phyloP scores from a whole-genome alignment of 2,888 invertebrate species.

The Strigamia maritima region DNA sequence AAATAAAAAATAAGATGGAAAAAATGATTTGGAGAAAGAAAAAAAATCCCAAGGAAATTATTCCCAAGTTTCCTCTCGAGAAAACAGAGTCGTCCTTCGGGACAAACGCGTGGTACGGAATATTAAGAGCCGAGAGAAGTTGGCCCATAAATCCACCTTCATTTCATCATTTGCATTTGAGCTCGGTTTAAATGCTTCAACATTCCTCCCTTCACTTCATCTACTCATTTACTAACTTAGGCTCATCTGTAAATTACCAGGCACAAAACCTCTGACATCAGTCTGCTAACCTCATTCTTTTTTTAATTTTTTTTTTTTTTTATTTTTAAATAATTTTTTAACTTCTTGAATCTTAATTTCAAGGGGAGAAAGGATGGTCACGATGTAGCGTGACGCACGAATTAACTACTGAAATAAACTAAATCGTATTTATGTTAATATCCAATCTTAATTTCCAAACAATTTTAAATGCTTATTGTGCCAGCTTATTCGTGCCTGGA shows the following conservation, averaged over 20 bases:
- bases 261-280: background rate
- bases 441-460: background rate
- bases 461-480: background rate
- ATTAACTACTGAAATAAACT: slow-evolving; percentile 7
- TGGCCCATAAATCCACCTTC: background rate
- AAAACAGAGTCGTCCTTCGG: slow-evolving; percentile 11
- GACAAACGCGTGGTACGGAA: slow-evolving; percentile 1
- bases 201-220: slow-evolving; percentile 12
- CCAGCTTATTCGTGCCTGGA: background rate
- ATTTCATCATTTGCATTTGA: slow-evolving; percentile 23
- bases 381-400: background rate
- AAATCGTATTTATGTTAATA: background rate
- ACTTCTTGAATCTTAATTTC: background rate
- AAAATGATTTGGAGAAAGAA: background rate
- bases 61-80: background rate
- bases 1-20: background rate
- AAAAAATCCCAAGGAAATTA: slow-evolving; percentile 2
- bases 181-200: slow-evolving; percentile 19
- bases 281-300: background rate
- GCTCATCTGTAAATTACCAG: background rate
- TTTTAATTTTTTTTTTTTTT: background rate
- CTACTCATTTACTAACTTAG: slow-evolving; percentile 7
- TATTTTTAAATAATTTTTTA: background rate
- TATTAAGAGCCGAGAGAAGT: background rate
- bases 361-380: background rate